Conservation (phyloP, 2,888 invertebrate species). For the Deilephila elpenor region DNA sequence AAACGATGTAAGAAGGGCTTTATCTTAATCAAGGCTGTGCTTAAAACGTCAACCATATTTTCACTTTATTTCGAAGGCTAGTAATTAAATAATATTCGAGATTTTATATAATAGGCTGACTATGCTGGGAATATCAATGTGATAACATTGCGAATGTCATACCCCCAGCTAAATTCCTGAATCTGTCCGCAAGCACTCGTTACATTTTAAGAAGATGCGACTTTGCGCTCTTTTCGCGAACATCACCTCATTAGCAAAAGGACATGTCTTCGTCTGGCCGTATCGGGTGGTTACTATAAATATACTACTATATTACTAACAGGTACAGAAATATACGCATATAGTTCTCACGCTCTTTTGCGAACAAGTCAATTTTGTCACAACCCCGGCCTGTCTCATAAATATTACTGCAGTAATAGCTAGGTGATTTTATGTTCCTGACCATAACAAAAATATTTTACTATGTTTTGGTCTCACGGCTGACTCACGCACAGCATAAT, state of each 20-base stretch:
- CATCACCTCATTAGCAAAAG: not conserved
- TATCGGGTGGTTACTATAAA: not conserved
- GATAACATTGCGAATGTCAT: not conserved
- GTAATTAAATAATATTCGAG: too few relatives aligned
- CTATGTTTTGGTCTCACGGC: not conserved
- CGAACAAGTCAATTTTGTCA: slow-evolving; percentile 7
- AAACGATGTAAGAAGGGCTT: too few relatives aligned
- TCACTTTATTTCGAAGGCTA: too few relatives aligned
- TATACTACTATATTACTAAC: not conserved
- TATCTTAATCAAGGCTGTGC: too few relatives aligned
- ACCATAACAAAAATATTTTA: slow-evolving; percentile 7
- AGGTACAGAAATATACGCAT: not conserved
- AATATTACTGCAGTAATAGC: not conserved
- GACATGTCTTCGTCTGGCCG: not conserved
- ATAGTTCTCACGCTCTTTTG: slow-evolving; percentile 5
- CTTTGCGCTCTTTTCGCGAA: slow-evolving; percentile 11
- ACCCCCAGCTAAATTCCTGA: not conserved
- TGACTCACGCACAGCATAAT: not conserved
- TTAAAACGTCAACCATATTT: too few relatives aligned
- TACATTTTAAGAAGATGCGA: slow-evolving; percentile 14
- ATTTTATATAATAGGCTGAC: too few relatives aligned
- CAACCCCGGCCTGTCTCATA: slow-evolving; percentile 1
- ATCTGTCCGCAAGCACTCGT: not conserved
- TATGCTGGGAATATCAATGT: too few relatives aligned
- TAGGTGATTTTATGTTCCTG: not conserved